Percentiles rank a stretch among this genome's conserved stretches.
These are phyloP conservation scores for Monodelphis domestica DNA, from an alignment of 2,797 vertebrate genomes.

Conservation along the genomic window DNA sequence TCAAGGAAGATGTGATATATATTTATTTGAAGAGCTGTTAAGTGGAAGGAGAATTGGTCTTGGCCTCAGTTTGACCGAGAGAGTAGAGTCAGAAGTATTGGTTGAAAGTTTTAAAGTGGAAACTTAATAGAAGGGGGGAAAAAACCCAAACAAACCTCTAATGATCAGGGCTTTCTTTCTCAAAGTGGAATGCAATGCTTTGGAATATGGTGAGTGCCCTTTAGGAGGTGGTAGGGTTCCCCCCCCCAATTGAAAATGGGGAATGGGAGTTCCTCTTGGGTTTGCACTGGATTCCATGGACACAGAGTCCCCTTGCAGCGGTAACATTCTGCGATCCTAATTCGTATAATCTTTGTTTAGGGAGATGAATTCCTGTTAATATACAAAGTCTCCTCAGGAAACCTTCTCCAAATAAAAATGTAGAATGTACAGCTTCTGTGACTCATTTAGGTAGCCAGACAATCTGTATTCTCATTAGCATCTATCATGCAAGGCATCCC, in stretches of 20 bases:
- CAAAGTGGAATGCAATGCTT: not conserved
- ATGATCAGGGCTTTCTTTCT: not conserved
- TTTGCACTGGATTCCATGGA: not conserved
- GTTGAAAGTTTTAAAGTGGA: not conserved
- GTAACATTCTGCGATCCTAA: not conserved
- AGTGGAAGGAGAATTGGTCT: not conserved
- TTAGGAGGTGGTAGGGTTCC: not conserved
- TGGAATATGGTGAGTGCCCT: not conserved
- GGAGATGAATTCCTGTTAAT: not conserved
- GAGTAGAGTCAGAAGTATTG: not conserved
- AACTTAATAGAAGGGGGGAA: not conserved
- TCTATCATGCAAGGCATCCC: not conserved
- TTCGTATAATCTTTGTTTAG: not conserved
- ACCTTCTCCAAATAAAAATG: not conserved
- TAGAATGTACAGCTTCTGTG: not conserved
- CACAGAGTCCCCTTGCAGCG: not conserved
- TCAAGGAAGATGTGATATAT: not conserved
- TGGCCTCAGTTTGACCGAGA: not conserved
- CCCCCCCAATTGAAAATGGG: not conserved
- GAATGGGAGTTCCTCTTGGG: not conserved
- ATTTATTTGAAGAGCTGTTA: not conserved
- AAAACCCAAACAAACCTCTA: not conserved
- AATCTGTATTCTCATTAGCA: not conserved
- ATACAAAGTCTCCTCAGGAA: not conserved
- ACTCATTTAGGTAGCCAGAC: not conserved